Evolutionary conservation across 2,888 invertebrate genomes (phyloP), one percentile per base, ranked within the genome.

Genomic region (Syritta pipiens): DNA sequence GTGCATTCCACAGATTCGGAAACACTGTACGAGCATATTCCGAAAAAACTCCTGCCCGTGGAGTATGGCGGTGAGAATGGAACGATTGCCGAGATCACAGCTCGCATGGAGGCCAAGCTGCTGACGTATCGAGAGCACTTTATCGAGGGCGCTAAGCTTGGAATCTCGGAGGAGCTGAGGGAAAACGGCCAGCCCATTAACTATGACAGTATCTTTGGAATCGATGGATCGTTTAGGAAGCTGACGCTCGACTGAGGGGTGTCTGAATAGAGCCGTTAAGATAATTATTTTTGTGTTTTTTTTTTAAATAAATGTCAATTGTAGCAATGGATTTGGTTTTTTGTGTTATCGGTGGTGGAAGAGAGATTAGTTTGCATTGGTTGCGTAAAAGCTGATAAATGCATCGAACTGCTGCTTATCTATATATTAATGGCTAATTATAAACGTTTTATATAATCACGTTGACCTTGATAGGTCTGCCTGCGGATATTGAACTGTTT

Each of bases 41-140:
- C 93, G 0, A 90, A 90, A 82, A 89, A 90, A 1, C 87, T 91
- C 40, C 86, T 94, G 44, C 93, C 93, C 0, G 86, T 85, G 5
- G 93, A 94, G 84, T 93, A 93, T 84, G 93, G 93, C 7, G 94
- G 94, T 28, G 89, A 89, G 7, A 90, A 90, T 69, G 90, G 90
- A 82, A 88, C 90, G 32, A 85, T 91, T 49, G 24, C 46, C 2
- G 28, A 69, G 82, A 48, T 74, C 0, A 3, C 49, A 1, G 49
- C 79, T 0, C 14, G 35, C 24, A 82, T 75, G 65, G 76, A 75
- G 10, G 20, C 30, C 14, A 62, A 62, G 9, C 42, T 83, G 2
- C 12, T 67, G 0, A 57, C 20, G 1, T 63, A 81, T 35, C 62
- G 51, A 0, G 81, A 86, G 6, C 87, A 86, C 59, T 89, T 89